A percentile compares a stretch with the other conserved stretches of the same genome.
These are phyloP conservation scores for Notothenia rossii DNA, from an alignment of 2,113 vertebrate genomes.

Conservation along the genomic window DNA sequence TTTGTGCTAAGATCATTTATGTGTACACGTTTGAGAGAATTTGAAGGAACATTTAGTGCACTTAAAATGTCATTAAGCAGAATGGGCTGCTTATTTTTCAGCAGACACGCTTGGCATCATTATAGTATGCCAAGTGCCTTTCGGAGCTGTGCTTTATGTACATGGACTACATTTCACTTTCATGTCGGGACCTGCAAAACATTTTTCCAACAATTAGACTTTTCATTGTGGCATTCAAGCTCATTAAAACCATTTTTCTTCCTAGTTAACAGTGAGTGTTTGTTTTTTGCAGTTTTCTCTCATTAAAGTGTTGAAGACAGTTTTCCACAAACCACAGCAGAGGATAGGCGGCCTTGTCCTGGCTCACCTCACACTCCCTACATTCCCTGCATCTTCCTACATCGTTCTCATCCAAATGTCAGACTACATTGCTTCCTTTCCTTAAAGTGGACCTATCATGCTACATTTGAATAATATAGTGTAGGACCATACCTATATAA, in stretches of 20 bases:
- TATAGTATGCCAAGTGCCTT: background rate
- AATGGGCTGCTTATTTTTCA: slow-evolving; percentile 4
- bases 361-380: slow-evolving; percentile 7
- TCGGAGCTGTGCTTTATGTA: background rate
- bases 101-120: background rate
- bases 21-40: background rate
- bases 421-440: slow-evolving; percentile 5
- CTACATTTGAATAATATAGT: too few relatives aligned
- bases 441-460: background rate
- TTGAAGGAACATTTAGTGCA: slow-evolving; percentile 12
- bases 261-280: background rate
- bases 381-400: slow-evolving; percentile 1
- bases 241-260: background rate
- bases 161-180: background rate
- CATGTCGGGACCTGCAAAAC: background rate
- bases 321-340: slow-evolving; percentile 38
- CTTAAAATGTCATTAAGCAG: slow-evolving; percentile 16
- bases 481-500: too few relatives aligned
- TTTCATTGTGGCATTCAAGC: background rate
- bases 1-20: background rate
- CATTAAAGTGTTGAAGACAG: slow-evolving; percentile 11
- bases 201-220: background rate
- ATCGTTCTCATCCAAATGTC: slow-evolving; percentile 21
- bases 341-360: background rate
- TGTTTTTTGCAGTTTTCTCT: background rate